Percentiles rank a stretch among this genome's conserved stretches.
phyloP scores from a whole-genome alignment of 2,113 vertebrate species.

The Erythrolamprus reginae region DNA sequence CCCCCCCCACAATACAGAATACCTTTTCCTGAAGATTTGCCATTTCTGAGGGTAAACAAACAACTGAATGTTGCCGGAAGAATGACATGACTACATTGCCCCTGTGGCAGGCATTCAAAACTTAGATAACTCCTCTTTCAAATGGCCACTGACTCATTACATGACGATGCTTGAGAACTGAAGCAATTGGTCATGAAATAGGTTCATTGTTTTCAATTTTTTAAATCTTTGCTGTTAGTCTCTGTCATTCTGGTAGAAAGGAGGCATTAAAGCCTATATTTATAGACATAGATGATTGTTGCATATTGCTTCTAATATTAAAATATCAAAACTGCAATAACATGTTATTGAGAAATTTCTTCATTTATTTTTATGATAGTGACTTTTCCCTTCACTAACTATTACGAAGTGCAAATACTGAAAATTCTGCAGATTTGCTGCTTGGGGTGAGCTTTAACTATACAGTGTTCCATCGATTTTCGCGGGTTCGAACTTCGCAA shows the following conservation, averaged over 20 bases:
- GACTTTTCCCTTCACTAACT: not conserved
- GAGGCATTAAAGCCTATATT: not conserved
- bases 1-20: too few species aligned
- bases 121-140: too few species aligned
- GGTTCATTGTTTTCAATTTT: not conserved
- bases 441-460: not conserved
- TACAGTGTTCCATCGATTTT: too few species aligned
- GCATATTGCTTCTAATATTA: not conserved
- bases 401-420: not conserved
- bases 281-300: not conserved
- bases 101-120: too few species aligned
- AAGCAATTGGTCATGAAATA: too few species aligned
- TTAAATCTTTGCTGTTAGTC: not conserved
- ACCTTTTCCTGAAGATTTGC: too few species aligned
- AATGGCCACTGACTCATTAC: too few species aligned
- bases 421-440: not conserved
- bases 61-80: too few species aligned
- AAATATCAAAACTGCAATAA: not conserved
- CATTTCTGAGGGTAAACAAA: too few species aligned
- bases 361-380: not conserved
- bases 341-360: not conserved
- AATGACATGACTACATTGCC: too few species aligned
- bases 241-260: not conserved
- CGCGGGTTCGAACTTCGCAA: too few species aligned
- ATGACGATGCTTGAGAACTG: too few species aligned